Evolutionary conservation across 2,888 invertebrate species (phyloP).

Genomic region (Eustalomyia histrio): DNA sequence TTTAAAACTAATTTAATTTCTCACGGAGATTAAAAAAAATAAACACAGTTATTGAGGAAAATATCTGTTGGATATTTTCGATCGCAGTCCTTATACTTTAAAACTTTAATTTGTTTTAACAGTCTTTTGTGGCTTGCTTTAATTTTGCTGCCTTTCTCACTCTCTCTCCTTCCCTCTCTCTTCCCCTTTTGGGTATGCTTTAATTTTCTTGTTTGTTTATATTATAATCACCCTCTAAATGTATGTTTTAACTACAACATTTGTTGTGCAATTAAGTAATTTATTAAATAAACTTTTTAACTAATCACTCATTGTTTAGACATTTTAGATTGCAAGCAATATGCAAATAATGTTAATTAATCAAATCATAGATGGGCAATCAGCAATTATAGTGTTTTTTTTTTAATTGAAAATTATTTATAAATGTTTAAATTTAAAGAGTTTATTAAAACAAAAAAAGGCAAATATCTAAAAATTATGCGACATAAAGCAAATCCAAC

Average conservation of each 20-base stretch:
- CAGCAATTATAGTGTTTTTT: neutral
- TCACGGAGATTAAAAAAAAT: too few relatives aligned
- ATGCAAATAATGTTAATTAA: conserved; percentile 59
- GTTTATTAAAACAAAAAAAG: too few relatives aligned
- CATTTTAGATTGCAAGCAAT: conserved; percentile 50
- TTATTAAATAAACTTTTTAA: conserved; percentile 66
- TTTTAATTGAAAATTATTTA: too few relatives aligned
- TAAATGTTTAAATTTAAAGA: too few relatives aligned
- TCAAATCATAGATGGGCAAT: conserved; percentile 49
- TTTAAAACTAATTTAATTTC: too few relatives aligned
- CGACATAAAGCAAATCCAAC: too few relatives aligned
- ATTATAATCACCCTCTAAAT: neutral
- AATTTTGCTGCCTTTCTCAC: too few relatives aligned
- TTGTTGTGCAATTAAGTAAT: conserved; percentile 62
- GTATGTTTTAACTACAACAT: conserved; percentile 16
- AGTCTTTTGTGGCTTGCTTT: neutral
- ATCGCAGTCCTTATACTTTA: too few relatives aligned
- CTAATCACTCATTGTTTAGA: conserved; percentile 61
- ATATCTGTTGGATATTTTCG: too few relatives aligned
- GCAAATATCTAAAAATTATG: too few relatives aligned
- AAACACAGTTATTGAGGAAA: too few relatives aligned
- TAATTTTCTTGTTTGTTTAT: conserved; percentile 39
- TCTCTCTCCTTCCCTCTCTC: too few relatives aligned
- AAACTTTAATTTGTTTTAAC: conserved; percentile 13
- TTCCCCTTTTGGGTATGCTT: neutral